phyloP scores from a whole-genome alignment of 2,888 invertebrate genomes.

The Sphecodes monilicornis region DNA sequence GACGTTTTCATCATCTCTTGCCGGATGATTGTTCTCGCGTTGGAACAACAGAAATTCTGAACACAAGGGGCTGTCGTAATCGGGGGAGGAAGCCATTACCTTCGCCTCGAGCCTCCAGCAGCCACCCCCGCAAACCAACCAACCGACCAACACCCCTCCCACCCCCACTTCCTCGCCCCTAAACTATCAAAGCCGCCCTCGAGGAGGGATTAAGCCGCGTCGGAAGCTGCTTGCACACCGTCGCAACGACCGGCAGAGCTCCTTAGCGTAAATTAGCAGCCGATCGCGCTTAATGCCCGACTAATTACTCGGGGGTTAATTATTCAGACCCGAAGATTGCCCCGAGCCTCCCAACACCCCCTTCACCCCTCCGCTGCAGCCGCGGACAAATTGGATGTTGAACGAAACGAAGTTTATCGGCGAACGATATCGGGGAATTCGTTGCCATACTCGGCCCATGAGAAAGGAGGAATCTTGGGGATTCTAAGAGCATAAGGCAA shows the following conservation, averaged over 20 bases:
- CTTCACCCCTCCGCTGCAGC: not conserved
- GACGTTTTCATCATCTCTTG: constrained; percentile 53
- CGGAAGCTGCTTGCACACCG: constrained; percentile 56
- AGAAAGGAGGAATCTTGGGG: not conserved
- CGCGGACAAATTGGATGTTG: constrained; percentile 31
- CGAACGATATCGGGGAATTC: not conserved
- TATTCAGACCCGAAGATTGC: constrained; percentile 43
- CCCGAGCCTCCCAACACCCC: not conserved
- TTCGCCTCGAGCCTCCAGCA: constrained; percentile 56
- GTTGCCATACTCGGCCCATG: not conserved
- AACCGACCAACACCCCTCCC: constrained; percentile 30
- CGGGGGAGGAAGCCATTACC: constrained; percentile 68
- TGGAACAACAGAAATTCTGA: constrained; percentile 56
- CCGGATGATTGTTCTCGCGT: constrained; percentile 65
- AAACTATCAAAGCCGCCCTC: constrained; percentile 61
- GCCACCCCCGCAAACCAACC: constrained; percentile 40
- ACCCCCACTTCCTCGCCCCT: constrained; percentile 40
- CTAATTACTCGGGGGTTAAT: constrained; percentile 58
- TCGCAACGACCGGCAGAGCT: constrained; percentile 51
- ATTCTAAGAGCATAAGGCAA: not conserved
- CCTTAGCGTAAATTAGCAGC: constrained; percentile 62
- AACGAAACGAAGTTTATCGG: constrained; percentile 23
- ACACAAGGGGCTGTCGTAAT: constrained; percentile 60
- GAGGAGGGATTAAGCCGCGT: constrained; percentile 67
- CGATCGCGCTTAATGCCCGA: constrained; percentile 57